A percentile compares a stretch with the other conserved stretches of the same genome.
phyloP scores from a whole-genome alignment of 2,113 vertebrate species.

The Crotophaga sulcirostris region DNA sequence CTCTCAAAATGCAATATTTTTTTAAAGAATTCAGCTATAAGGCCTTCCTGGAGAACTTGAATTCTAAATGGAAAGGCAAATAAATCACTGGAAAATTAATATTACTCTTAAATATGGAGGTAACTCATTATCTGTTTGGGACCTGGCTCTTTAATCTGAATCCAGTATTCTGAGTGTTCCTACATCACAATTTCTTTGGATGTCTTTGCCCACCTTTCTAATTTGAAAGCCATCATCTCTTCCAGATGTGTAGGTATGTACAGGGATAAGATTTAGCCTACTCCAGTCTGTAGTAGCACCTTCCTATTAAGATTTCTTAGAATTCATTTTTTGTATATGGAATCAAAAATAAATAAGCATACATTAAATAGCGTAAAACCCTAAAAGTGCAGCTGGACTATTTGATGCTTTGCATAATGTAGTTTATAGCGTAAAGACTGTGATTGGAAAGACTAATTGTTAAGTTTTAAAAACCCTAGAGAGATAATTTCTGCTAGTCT shows the following conservation, averaged over 20 bases:
- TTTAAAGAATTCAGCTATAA: background rate
- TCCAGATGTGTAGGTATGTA: background rate
- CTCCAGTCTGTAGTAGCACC: background rate
- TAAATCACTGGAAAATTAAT: background rate
- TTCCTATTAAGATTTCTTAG: background rate
- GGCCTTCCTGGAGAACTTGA: background rate
- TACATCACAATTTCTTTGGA: background rate
- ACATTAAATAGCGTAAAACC: background rate
- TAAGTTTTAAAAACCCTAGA: background rate
- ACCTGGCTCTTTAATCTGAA: background rate
- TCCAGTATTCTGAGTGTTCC: background rate
- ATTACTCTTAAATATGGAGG: background rate
- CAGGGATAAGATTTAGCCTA: background rate
- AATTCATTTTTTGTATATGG: background rate
- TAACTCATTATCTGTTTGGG: background rate
- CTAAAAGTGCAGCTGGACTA: background rate
- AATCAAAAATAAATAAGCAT: background rate
- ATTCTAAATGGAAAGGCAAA: background rate
- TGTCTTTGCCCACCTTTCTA: background rate
- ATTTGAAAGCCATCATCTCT: background rate
- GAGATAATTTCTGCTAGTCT: background rate
- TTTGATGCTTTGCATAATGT: background rate
- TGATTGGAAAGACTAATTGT: background rate
- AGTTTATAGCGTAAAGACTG: background rate
- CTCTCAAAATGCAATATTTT: background rate